Base-by-base conservation (phyloP, 2,888 invertebrate genomes). In the Diaperis boleti region DNA sequence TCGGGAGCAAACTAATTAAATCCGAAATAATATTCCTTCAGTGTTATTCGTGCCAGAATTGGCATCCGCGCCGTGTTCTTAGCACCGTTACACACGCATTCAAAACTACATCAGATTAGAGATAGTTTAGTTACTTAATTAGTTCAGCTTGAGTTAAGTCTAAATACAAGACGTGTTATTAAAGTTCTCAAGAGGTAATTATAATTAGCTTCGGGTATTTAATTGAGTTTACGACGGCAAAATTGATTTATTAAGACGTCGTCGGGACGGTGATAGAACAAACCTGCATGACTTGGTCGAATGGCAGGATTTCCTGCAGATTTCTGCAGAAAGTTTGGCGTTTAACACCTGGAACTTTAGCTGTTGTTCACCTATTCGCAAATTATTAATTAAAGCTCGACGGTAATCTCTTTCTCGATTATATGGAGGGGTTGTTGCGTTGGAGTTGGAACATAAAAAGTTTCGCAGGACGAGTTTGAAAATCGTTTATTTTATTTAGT, bases 311-410 rank as follows among this genome's bases (percentile, higher is more conserved):
- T 60, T 60, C 42, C 44, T 42, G 50, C 44, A 52, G 52, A 59
- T 47, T 26, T 47, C 11, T 31, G 59, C 45, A 33, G 66, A 66
- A 66, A 62, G 26, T 62, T 57, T 54, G 52, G 62, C 41, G 42
- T 26, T 33, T 42, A 55, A 59, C 65, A 69, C 64, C 65, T 69
- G 66, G 35, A 69, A 66, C 68, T 66, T 67, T n/a, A n/a, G 13
- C 54, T 61, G 59, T 55, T 50, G 62, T 59, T 69, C 63, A 67
- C 67, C 65, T 69, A 64, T 65, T 52, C 39, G 66, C 60, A 65
- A 66, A 69, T 70, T 70, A 70, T 68, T 70, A 70, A 70, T 70
- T 70, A 70, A 68, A 70, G 55, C 66, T 59, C 66, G 61, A 62
- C 68, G 61, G 31, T 70, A 68, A 70, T 64, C 66, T 68, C 59